Conservation (phyloP, 2,797 vertebrate species). For the Chelon labrosus region DNA sequence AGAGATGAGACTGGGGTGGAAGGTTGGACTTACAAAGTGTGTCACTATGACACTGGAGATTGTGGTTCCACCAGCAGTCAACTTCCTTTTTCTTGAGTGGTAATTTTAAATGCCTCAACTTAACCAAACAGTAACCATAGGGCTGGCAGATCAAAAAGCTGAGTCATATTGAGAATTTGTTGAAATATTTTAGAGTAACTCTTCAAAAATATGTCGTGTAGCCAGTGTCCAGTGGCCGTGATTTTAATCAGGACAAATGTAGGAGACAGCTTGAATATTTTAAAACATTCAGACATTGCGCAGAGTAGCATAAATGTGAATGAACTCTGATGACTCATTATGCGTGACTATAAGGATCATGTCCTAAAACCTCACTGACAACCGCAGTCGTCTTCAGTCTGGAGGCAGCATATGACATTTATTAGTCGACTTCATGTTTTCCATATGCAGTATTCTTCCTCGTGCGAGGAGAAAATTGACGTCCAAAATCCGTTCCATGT, state of each 20-base stretch:
- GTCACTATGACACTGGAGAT: constrained; percentile 21
- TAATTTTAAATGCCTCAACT: constrained; percentile 26
- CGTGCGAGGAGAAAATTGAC: constrained; percentile 36
- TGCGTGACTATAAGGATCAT: constrained; percentile 63
- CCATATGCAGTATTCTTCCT: constrained; percentile 52
- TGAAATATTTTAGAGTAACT: not conserved
- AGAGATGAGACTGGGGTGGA: constrained; percentile 1
- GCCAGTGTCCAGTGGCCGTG: not conserved
- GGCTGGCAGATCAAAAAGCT: constrained; percentile 25
- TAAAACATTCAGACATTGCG: constrained; percentile 39
- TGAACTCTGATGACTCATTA: constrained; percentile 57
- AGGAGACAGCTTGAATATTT: constrained; percentile 18
- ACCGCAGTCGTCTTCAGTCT: constrained; percentile 59
- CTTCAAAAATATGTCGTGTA: constrained; percentile 13
- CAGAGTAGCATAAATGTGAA: constrained; percentile 23
- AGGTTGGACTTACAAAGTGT: constrained; percentile 23
- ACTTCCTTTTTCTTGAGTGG: constrained; percentile 21
- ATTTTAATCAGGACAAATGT: constrained; percentile 50
- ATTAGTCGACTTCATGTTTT: constrained; percentile 71
- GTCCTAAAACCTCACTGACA: constrained; percentile 56
- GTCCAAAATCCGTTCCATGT: constrained; percentile 48
- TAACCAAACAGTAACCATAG: constrained; percentile 18
- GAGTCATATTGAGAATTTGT: not conserved
- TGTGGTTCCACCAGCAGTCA: constrained; percentile 38
- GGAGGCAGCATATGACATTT: constrained; percentile 53